Conservation (phyloP, 1,140 invertebrate genomes). For the Nephotettix cincticeps region DNA sequence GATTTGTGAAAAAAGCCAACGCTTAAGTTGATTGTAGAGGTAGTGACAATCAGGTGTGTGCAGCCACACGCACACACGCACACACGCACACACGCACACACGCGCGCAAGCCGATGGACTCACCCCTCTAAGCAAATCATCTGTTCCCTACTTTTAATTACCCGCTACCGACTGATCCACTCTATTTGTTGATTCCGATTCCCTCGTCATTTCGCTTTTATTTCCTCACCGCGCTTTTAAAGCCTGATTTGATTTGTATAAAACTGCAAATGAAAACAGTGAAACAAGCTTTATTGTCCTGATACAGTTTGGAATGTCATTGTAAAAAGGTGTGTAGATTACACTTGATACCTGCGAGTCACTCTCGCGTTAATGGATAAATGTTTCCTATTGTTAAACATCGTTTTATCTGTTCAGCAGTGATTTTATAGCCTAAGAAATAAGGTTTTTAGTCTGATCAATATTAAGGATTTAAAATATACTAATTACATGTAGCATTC, state of each 20-base stretch:
- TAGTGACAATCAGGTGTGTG: conserved; percentile 3
- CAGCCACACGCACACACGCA: conserved; percentile 3
- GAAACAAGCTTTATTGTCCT: not conserved
- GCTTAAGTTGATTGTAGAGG: conserved; percentile 17
- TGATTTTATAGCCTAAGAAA: too few relatives aligned
- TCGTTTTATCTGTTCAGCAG: too few relatives aligned
- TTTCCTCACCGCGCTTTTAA: conserved; percentile 10
- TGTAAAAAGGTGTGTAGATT: not conserved
- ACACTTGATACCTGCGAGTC: not conserved
- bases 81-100: conserved; percentile 4
- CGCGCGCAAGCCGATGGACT: not conserved
- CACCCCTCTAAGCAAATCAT: conserved; percentile 6
- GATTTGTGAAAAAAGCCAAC: conserved; percentile 18
- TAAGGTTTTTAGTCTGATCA: too few relatives aligned
- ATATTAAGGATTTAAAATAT: too few relatives aligned
- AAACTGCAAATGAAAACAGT: conserved; percentile 9
- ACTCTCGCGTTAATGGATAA: too few relatives aligned
- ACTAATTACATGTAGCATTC: too few relatives aligned
- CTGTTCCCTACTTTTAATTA: conserved; percentile 19
- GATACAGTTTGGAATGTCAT: too few relatives aligned
- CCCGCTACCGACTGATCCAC: not conserved
- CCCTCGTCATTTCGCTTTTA: conserved; percentile 8
- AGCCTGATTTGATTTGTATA: conserved; percentile 13
- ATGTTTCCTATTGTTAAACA: too few relatives aligned
- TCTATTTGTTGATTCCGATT: conserved; percentile 16